Evolutionary conservation across 1,140 invertebrate genomes (phyloP).

Genomic region (Sipha flava): DNA sequence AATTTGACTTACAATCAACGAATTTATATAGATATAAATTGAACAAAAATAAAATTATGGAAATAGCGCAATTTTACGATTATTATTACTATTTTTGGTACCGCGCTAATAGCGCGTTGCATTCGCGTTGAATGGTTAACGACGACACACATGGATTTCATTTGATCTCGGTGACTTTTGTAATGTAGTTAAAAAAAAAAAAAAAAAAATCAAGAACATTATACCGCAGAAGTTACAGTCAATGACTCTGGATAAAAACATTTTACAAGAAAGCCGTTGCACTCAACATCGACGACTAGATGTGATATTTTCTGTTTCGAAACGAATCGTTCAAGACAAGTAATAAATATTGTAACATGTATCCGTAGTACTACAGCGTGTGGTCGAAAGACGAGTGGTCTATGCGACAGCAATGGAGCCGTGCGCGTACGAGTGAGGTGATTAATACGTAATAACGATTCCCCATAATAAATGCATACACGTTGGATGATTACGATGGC

Average conservation of each 20-base stretch:
- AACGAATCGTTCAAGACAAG: not conserved
- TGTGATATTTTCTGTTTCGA: no score
- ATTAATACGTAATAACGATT: constrained; percentile 17
- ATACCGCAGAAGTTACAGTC: not conserved
- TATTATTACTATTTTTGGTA: not conserved
- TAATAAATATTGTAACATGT: not conserved
- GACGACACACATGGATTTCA: not conserved
- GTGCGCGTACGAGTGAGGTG: no score
- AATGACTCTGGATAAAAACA: not conserved
- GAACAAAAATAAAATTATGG: not conserved
- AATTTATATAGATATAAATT: not conserved
- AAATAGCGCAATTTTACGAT: not conserved
- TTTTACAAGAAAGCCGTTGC: not conserved
- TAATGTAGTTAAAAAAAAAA: not conserved
- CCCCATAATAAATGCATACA: not conserved
- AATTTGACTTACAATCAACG: not conserved
- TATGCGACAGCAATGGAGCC: not conserved
- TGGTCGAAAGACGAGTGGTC: not conserved
- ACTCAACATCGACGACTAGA: not conserved
- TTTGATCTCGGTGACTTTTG: not conserved
- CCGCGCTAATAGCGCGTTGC: not conserved
- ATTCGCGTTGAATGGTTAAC: not conserved
- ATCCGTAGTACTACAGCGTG: no score
- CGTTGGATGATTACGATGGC: not conserved
- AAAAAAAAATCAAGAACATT: no score